Evolutionary conservation across 2,797 vertebrate species (phyloP).

Genomic region (Syngnathus acus): DNA sequence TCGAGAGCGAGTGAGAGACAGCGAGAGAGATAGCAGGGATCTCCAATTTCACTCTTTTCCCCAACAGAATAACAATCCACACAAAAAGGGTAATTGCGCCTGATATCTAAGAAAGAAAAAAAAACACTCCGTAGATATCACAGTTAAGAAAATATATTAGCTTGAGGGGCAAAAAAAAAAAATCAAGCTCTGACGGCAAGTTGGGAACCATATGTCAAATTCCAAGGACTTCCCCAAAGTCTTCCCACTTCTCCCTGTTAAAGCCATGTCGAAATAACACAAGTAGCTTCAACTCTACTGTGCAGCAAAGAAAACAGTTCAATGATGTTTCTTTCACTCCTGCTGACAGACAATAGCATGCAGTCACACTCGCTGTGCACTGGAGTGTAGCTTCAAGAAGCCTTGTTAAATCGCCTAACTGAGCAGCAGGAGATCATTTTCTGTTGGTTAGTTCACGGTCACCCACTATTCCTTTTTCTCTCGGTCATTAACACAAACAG

Average conservation of each 20-base stretch:
- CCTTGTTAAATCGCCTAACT: slow-evolving; percentile 48
- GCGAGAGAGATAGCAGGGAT: slow-evolving; percentile 15
- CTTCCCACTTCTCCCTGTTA: background rate
- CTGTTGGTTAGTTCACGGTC: slow-evolving; percentile 38
- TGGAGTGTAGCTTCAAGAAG: slow-evolving; percentile 34
- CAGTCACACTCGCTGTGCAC: slow-evolving; percentile 21
- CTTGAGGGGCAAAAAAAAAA: background rate
- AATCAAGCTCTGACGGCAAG: too few species aligned
- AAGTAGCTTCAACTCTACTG: slow-evolving; percentile 13
- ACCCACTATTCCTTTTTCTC: slow-evolving; percentile 13
- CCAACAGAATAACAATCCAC: background rate
- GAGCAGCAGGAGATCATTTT: slow-evolving; percentile 56
- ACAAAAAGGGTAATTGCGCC: slow-evolving; percentile 15
- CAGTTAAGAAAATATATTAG: background rate
- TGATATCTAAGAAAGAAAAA: background rate
- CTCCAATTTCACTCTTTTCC: slow-evolving; percentile 47
- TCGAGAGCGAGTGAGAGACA: background rate
- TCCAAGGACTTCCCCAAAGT: background rate
- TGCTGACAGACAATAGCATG: slow-evolving; percentile 9
- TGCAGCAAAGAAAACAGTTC: slow-evolving; percentile 19
- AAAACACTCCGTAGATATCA: background rate
- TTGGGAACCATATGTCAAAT: too few species aligned
- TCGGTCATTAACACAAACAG: slow-evolving; percentile 6
- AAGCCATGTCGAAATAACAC: background rate
- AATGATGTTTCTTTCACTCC: slow-evolving; percentile 15